Evolutionary conservation across 2,113 vertebrate genomes (phyloP).

Genomic region (Polypterus senegalus): DNA sequence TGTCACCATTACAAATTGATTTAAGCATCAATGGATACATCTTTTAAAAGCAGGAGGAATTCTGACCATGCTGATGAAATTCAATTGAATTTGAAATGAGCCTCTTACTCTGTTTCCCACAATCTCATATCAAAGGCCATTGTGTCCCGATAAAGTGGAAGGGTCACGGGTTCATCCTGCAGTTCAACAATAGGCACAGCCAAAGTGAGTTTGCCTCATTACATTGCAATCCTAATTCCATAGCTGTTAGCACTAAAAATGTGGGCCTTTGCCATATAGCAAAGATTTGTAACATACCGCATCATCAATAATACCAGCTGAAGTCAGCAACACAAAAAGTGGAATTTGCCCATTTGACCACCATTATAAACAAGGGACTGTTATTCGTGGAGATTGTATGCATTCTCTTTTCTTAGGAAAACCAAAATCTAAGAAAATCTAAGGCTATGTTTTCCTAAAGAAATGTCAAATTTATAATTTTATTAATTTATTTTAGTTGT

Average conservation of each 20-base stretch:
- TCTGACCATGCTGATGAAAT: slow-evolving; percentile 65
- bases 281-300: slow-evolving; percentile 53
- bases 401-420: too few relatives aligned
- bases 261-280: not conserved
- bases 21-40: slow-evolving; percentile 81
- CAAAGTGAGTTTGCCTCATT: slow-evolving; percentile 52
- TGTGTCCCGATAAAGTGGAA: slow-evolving; percentile 74
- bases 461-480: too few relatives aligned
- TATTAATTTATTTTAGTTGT: too few relatives aligned
- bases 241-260: slow-evolving; percentile 44
- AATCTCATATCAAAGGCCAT: slow-evolving; percentile 84
- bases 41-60: slow-evolving; percentile 67
- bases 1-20: slow-evolving; percentile 91
- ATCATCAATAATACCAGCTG: slow-evolving; percentile 55
- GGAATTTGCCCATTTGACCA: slow-evolving; percentile 55
- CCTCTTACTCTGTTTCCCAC: slow-evolving; percentile 72
- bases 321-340: slow-evolving; percentile 41
- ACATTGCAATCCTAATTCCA: slow-evolving; percentile 53
- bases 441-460: too few relatives aligned
- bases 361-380: slow-evolving; percentile 12
- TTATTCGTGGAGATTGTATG: too few relatives aligned
- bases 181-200: slow-evolving; percentile 68
- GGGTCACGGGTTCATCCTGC: slow-evolving; percentile 71
- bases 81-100: slow-evolving; percentile 72
- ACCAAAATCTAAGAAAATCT: too few relatives aligned